These are phyloP conservation scores for Blera fallax DNA, from an alignment of 2,888 invertebrate genomes.

Conservation along the genomic window DNA sequence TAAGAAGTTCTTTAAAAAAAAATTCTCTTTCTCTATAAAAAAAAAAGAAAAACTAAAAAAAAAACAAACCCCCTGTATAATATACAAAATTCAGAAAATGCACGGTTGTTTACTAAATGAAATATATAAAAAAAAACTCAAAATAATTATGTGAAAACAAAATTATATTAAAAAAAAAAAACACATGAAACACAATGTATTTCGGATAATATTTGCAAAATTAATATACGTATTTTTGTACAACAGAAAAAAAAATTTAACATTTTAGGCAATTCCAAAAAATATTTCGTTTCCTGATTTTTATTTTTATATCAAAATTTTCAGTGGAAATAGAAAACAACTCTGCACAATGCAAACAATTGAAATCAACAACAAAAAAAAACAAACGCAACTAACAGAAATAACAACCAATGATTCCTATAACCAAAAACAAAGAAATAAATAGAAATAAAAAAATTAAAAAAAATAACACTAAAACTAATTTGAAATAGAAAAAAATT, in stretches of 20 bases:
- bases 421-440: neutral
- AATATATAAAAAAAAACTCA: slow-evolving; percentile 22
- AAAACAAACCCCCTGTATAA: slow-evolving; percentile 60
- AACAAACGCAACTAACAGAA: neutral
- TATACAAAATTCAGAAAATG: slow-evolving; percentile 71
- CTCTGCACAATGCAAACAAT: slow-evolving; percentile 3
- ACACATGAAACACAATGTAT: slow-evolving; percentile 38
- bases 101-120: slow-evolving; percentile 74
- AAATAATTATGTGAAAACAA: slow-evolving; percentile 53
- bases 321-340: slow-evolving; percentile 8
- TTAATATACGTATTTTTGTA: slow-evolving; percentile 71
- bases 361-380: neutral
- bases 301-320: neutral
- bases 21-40: slow-evolving; percentile 52
- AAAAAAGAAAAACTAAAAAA: slow-evolving; percentile 38
- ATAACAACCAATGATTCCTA: slow-evolving; percentile 40
- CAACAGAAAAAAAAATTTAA: slow-evolving; percentile 47
- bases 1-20: slow-evolving; percentile 34
- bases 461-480: neutral
- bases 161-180: slow-evolving; percentile 49
- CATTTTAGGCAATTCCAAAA: slow-evolving; percentile 55
- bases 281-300: neutral
- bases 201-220: slow-evolving; percentile 66
- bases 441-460: neutral
- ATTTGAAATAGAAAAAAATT: slow-evolving; percentile 25